Evolutionary conservation across 2,797 vertebrate species (phyloP), one percentile per base, ranked within the genome.

Genomic region (Xerus rutilus): DNA sequence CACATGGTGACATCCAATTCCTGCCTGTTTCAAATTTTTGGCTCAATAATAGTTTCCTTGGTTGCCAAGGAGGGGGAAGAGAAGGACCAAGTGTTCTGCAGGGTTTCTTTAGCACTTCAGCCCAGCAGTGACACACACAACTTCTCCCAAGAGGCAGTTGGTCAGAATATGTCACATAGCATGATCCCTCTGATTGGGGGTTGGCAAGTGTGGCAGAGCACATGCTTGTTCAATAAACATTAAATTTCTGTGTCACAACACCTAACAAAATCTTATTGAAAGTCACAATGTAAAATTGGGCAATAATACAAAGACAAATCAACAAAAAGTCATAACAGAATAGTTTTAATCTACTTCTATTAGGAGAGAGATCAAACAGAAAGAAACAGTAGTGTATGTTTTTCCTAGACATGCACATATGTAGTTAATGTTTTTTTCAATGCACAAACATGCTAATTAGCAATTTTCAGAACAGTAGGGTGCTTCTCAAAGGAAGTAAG

Each of bases 391-490:
- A n/a, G 0, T n/a, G 52, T 35, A 25, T 64, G 15, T 43, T 76
- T 35, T 39, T 47, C 77, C 72, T 32, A 47, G 54, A 93, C 8
- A 7, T 30, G 39, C 28, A 30, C 7, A 65, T 25, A 49, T 52
- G 17, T 45, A 76, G 17, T n/a, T 10, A 18, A 39, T 32, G 43
- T 49, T 72, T 92, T 79, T 8, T 21, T 88, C 11, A 87, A 67
- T 95, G 11, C 59, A 88, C n/a, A 69, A n/a, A 62, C 87, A 87
- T 87, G 13, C 77, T 65, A 89, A 78, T 87, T 86, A 84, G 62
- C n/a, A 43, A 69, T 52, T 39, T 73, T 88, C 57, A 84, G 78
- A n/a, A 87, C 28, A 73, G 4, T n/a, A 49, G 52, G 65, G 76
- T 62, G 30, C 43, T 85, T 91, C 78, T 88, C 30, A 79, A 70